Conservation (phyloP, 2,888 invertebrate species). For the Lycophotia porphyrea region DNA sequence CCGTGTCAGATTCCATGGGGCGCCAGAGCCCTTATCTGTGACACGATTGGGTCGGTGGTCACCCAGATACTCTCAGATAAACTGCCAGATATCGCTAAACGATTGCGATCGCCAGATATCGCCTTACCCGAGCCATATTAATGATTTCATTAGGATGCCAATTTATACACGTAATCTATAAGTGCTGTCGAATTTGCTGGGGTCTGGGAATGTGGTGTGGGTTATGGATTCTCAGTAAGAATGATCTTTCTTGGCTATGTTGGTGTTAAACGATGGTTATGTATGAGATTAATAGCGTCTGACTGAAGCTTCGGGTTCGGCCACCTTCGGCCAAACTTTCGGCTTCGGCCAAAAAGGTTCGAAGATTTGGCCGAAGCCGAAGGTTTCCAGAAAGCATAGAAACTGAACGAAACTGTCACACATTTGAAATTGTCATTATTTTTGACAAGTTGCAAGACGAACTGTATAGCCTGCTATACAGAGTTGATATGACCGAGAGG, state of each 20-base stretch:
- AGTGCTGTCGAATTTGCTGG: slow-evolving; percentile 12
- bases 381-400: too few relatives aligned
- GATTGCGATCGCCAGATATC: slow-evolving; percentile 57
- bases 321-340: neutral
- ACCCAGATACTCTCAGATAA: slow-evolving; percentile 62
- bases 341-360: neutral
- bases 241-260: neutral
- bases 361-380: neutral
- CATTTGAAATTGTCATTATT: too few relatives aligned
- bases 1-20: slow-evolving; percentile 65
- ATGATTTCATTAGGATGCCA: slow-evolving; percentile 65
- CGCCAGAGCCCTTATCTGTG: slow-evolving; percentile 73
- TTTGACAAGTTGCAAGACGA: too few relatives aligned
- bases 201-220: neutral
- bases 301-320: neutral
- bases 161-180: slow-evolving; percentile 37
- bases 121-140: slow-evolving; percentile 46
- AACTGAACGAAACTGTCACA: too few relatives aligned
- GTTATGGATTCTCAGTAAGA: slow-evolving; percentile 1
- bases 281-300: neutral
- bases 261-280: neutral
- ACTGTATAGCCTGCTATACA: too few relatives aligned
- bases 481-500: too few relatives aligned
- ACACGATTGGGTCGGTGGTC: slow-evolving; percentile 60
- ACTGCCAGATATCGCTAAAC: slow-evolving; percentile 63